These are phyloP conservation scores for Oryzias javanicus DNA, from an alignment of 2,113 vertebrate genomes.

Conservation along the genomic window DNA sequence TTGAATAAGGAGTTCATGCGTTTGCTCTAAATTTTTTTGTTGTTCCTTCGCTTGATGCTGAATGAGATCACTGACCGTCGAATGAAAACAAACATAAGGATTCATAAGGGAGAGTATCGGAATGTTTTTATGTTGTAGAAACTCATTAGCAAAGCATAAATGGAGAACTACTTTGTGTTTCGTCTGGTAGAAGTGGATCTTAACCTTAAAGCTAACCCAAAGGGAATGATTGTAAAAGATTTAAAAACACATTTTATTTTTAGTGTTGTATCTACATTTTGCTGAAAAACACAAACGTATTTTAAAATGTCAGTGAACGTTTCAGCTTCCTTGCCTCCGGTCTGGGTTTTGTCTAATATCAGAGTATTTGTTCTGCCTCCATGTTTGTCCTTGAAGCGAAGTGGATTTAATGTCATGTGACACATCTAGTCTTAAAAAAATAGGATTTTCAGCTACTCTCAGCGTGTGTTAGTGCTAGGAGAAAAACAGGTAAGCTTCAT, in stretches of 20 bases:
- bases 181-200: background rate
- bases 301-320: conserved; percentile 13
- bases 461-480: conserved; percentile 2
- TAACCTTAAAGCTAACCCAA: conserved; percentile 1
- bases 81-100: background rate
- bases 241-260: too few relatives aligned
- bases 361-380: conserved; percentile 17
- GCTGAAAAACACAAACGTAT: background rate
- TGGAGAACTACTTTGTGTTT: background rate
- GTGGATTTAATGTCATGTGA: conserved; percentile 46
- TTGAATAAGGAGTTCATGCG: too few relatives aligned
- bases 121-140: background rate
- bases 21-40: too few relatives aligned
- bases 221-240: background rate
- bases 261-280: conserved; percentile 6
- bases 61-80: conserved; percentile 29
- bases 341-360: conserved; percentile 16
- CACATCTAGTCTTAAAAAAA: conserved; percentile 42
- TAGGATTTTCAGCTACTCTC: conserved; percentile 6
- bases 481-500: conserved; percentile 19
- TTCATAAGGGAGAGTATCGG: background rate
- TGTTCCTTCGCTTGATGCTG: conserved; percentile 24
- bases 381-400: conserved; percentile 25
- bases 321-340: conserved; percentile 7
- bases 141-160: background rate